A percentile compares a stretch with the other conserved stretches of the same genome.
phyloP scores from a whole-genome alignment of 2,797 vertebrate genomes.

The Pelochelys cantorii region DNA sequence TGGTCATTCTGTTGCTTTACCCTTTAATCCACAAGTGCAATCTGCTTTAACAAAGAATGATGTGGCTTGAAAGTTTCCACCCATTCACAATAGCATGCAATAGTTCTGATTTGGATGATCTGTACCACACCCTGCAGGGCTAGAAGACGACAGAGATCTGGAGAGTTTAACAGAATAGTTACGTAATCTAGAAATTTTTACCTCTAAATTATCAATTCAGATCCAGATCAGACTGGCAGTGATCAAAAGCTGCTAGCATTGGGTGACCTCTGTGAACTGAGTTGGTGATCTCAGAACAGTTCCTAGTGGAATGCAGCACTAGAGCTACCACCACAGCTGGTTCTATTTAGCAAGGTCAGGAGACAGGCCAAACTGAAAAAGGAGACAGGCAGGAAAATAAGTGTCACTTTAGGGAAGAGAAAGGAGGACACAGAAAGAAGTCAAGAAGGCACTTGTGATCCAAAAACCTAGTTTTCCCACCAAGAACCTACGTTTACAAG shows the following conservation, averaged over 20 bases:
- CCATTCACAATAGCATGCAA: background rate
- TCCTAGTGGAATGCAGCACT: constrained; percentile 5
- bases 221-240: background rate
- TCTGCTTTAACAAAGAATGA: background rate
- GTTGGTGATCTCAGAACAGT: constrained; percentile 7
- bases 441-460: background rate
- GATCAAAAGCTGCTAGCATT: constrained; percentile 12
- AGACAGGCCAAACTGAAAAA: constrained; percentile 2
- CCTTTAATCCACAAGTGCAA: constrained; percentile 23
- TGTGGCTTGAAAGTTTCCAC: background rate
- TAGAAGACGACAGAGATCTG: background rate
- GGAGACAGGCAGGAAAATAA: background rate
- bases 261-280: constrained; percentile 6
- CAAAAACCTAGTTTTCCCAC: background rate
- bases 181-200: background rate
- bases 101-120: background rate
- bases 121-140: background rate
- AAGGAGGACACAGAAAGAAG: background rate
- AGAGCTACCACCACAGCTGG: background rate
- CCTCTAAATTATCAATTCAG: background rate
- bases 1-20: constrained; percentile 39
- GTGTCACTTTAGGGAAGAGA: fast-evolving
- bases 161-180: background rate
- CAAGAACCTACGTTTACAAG: background rate
- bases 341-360: background rate